Evolutionary conservation across 2,888 invertebrate genomes (phyloP), one percentile per base, ranked within the genome.

Genomic region (Lithosia quadra): DNA sequence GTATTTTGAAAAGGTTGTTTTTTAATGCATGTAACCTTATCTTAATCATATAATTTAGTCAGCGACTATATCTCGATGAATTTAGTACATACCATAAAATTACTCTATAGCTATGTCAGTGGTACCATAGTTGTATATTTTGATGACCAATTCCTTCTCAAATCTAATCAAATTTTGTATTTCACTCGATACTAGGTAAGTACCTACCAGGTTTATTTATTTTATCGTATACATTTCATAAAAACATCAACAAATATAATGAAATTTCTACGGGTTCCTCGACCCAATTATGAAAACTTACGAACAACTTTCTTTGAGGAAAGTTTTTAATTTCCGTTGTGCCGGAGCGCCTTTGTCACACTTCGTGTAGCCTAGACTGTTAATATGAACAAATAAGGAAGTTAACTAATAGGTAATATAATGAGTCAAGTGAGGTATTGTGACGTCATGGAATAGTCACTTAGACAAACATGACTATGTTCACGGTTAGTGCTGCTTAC

Each of bases 361-460:
- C 13, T 15, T 39, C 60, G 39, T 1, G 60, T 34, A 34, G 21
- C 2, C 21, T n/a, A 24, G 24, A 9, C 5, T 60, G 11, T 39
- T 22, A 4, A 60, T 63, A 21, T 53, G 28, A 33, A 18, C 15
- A 55, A 63, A 63, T 63, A 63, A 55, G 57, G 57, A 64, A 56
- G 39, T 24, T 39, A 39, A 57, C 39, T 39, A n/a, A 10, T 43
- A 24, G 11, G 39, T 49, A 49, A n/a, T 49, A 18, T 63, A 55
- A 63, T 55, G 63, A 63, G 55, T 63, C 53, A 63, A 34, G 21
- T 36, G 34, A 22, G 18, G 63, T 63, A 63, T 22, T 63, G 63
- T 55, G 63, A 63, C 55, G 55, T 63, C 63, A 63, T 22, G 18
- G 22, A 5, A 15, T 13, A 36, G 36, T 36, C n/a, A 58, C 18